Evolutionary conservation across 2,888 invertebrate species (phyloP), one percentile per base, ranked within the genome.

Genomic region (Drosophila differens): DNA sequence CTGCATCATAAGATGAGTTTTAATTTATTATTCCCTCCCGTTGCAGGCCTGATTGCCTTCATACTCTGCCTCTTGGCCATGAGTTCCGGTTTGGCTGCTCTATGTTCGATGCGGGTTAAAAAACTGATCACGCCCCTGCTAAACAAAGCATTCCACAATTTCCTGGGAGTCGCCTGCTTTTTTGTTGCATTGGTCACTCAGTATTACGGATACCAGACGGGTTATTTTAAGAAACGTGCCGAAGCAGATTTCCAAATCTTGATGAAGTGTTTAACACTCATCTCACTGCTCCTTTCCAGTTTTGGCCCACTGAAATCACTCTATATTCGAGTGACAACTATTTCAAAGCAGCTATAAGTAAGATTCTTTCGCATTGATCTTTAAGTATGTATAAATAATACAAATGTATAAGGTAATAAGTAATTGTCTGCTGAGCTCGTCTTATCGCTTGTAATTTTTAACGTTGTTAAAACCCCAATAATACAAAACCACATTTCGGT

Each of bases 181-280:
- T 84, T 84, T 19, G 76, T 92, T 30, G 92, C 92, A 0, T 60
- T 93, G 62, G 70, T 85, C 10, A 85, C 92, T 5, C 92, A 93
- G 63, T 93, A 84, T 65, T 93, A 92, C 69, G 93, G 93, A 28
- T 93, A 93, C 63, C 64, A 92, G 67, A 91, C 92, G 6, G 90
- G 91, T 4, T 93, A 83, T 52, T 92, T 93, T 51, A 82, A 35
- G 57, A 73, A 22, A 4, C 76, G 85, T 37, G 83, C 71, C 12
- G 75, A 79, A 6, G 61, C 70, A 4, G 90, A 91, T 65, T 81
- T 93, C 16, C 85, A 79, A n/a, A 76, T 82, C 51, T 65, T 92
- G 37, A 91, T 93, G 72, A 91, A 92, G 66, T 79, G 77, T 22
- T 66, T 93, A 2, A 93, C 93, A 0, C 81, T 93, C 22, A 14